These are phyloP conservation scores for Ibidorhyncha struthersii DNA, from an alignment of 2,113 vertebrate genomes.

Conservation along the genomic window DNA sequence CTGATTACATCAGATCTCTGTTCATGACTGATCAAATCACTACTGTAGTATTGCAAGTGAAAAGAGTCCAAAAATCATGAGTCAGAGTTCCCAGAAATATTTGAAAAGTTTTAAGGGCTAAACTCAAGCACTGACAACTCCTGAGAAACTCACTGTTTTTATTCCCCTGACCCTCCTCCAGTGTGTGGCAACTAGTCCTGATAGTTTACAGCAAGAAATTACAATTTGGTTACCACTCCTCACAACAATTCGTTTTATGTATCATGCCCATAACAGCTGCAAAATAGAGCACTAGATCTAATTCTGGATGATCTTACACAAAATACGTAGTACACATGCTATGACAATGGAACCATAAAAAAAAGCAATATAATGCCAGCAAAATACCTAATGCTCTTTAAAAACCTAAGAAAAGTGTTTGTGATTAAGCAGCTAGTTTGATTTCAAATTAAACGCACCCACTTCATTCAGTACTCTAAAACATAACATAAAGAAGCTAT, in stretches of 20 bases:
- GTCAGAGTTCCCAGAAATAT: background rate
- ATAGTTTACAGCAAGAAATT: background rate
- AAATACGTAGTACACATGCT: background rate
- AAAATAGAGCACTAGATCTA: background rate
- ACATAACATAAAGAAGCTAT: background rate
- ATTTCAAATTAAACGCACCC: background rate
- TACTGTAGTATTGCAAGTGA: background rate
- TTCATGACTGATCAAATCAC: background rate
- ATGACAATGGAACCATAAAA: background rate
- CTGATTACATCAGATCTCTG: background rate
- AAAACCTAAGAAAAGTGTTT: background rate
- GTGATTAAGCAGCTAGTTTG: background rate
- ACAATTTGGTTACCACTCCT: background rate
- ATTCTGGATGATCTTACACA: background rate
- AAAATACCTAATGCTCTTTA: background rate
- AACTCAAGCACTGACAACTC: background rate
- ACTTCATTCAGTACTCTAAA: background rate
- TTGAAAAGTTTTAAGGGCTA: background rate
- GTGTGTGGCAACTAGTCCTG: background rate
- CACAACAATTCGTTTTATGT: background rate
- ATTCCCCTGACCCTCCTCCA: background rate
- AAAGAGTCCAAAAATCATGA: background rate
- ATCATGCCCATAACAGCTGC: background rate
- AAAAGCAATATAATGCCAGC: background rate
- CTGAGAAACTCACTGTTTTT: background rate